Conservation (phyloP, 2,113 vertebrate genomes). For the Triplophysa siluroides region DNA sequence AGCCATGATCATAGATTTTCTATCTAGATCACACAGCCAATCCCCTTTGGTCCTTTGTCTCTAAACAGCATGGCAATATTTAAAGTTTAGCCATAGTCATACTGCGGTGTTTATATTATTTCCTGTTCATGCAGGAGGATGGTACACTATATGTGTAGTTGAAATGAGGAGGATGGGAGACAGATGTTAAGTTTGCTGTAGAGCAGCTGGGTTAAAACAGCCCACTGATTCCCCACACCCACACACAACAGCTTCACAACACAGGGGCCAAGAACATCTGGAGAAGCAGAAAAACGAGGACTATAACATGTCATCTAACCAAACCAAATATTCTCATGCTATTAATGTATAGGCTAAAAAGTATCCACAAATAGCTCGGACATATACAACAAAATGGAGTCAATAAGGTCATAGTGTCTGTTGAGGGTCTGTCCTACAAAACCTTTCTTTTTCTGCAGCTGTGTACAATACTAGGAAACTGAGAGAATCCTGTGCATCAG, state of each 20-base stretch:
- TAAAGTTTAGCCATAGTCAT: too few species aligned
- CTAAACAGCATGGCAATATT: background rate
- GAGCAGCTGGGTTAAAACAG: background rate
- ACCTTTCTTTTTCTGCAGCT: too few species aligned
- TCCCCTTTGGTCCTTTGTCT: background rate
- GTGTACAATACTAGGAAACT: too few species aligned
- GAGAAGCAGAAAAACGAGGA: background rate
- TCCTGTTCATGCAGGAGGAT: background rate
- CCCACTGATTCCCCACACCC: conserved; percentile 40
- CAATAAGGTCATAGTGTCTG: too few species aligned
- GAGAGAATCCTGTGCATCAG: too few species aligned
- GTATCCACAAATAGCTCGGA: too few species aligned
- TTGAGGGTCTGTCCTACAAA: too few species aligned
- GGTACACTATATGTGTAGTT: background rate
- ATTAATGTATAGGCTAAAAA: background rate
- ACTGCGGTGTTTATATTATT: background rate
- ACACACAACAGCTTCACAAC: conserved; percentile 3
- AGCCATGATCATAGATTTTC: too few species aligned
- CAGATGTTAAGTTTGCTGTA: conserved; percentile 22
- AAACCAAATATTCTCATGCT: background rate
- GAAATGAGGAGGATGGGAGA: background rate
- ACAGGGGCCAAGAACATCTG: conserved; percentile 11
- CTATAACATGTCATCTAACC: background rate
- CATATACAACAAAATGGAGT: too few species aligned
- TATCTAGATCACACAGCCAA: too few species aligned